Evolutionary conservation across 2,888 invertebrate species (phyloP).

Genomic region (Xylota segnis): DNA sequence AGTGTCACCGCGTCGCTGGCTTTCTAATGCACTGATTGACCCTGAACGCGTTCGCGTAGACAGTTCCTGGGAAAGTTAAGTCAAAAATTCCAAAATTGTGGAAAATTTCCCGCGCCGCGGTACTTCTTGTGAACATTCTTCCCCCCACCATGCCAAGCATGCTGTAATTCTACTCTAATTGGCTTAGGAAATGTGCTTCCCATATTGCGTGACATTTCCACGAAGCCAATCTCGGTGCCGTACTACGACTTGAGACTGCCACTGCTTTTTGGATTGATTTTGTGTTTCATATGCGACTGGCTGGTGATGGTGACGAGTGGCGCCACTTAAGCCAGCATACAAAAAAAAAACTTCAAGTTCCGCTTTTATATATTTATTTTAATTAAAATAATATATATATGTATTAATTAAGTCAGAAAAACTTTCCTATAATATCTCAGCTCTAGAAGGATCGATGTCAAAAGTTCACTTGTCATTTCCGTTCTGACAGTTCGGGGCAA

Average conservation of each 20-base stretch:
- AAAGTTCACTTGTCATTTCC: conserved; percentile 43
- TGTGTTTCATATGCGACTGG: background rate
- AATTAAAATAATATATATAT: background rate
- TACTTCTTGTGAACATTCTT: background rate
- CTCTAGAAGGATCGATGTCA: conserved; percentile 31
- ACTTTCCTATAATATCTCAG: conserved; percentile 4
- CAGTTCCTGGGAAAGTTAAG: background rate
- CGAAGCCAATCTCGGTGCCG: background rate
- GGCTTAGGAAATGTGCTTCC: conserved; percentile 16
- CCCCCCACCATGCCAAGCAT: background rate
- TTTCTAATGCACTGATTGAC: conserved; percentile 3
- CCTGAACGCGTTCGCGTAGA: background rate
- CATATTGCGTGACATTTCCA: background rate
- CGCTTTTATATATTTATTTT: background rate
- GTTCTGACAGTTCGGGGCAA: conserved; percentile 9
- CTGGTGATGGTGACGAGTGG: background rate
- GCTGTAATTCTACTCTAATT: background rate
- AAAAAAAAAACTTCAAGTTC: conserved; percentile 2
- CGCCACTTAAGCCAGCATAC: conserved; percentile 3
- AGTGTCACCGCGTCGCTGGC: background rate
- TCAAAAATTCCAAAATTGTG: background rate
- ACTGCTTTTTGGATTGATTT: background rate
- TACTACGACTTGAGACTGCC: background rate
- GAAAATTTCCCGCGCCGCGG: background rate
- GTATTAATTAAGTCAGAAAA: background rate